Conservation (phyloP, 2,113 vertebrate species). For the Cathartes aura region DNA sequence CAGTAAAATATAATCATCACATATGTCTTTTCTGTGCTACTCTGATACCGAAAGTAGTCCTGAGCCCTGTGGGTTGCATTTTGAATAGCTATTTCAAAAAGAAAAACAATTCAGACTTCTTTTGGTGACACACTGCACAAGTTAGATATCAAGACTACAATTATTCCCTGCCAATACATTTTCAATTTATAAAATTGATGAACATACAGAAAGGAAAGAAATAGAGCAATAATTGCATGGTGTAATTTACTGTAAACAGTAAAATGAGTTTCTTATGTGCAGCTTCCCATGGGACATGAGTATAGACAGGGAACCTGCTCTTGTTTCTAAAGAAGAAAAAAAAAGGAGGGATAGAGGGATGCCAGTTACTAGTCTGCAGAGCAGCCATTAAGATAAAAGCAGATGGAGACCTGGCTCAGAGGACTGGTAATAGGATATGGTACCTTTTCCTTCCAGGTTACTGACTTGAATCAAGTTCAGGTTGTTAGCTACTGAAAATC, state of each 20-base stretch:
- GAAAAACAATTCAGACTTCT: background rate
- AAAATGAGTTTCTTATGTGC: background rate
- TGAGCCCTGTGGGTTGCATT: background rate
- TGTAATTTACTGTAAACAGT: slow-evolving; percentile 1
- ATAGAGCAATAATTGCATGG: background rate
- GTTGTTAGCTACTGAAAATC: background rate
- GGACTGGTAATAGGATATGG: background rate
- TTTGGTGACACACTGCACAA: background rate
- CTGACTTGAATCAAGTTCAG: background rate
- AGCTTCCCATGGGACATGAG: background rate
- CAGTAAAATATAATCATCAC: background rate
- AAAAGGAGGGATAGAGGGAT: background rate
- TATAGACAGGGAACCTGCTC: background rate
- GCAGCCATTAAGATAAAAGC: background rate
- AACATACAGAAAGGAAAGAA: background rate
- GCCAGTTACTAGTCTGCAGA: background rate
- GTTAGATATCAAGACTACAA: background rate
- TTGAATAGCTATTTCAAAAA: background rate
- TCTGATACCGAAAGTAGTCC: background rate
- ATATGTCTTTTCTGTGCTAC: background rate
- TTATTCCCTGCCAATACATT: background rate
- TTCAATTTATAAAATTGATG: slow-evolving; percentile 11
- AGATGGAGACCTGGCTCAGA: background rate
- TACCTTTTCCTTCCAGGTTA: background rate
- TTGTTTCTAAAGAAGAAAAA: background rate